Conservation (phyloP, 2,888 invertebrate genomes). For the Troglohyphantes excavatus region DNA sequence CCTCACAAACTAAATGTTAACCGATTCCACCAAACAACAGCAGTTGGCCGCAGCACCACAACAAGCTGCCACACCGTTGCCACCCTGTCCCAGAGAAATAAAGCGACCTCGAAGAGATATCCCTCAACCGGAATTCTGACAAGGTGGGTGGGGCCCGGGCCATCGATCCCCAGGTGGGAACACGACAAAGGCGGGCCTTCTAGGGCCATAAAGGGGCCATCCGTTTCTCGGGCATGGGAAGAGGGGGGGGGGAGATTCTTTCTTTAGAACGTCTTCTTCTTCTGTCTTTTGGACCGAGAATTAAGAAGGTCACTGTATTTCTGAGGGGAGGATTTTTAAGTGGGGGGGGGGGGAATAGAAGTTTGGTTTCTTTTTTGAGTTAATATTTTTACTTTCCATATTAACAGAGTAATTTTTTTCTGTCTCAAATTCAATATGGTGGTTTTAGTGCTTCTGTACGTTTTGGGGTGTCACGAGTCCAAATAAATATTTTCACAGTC, state of each 20-base stretch:
- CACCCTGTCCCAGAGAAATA: constrained; percentile 57
- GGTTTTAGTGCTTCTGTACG: too few species aligned
- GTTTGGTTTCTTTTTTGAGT: too few species aligned
- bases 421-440: too few species aligned
- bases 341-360: not conserved
- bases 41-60: not conserved
- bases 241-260: too few species aligned
- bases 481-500: too few species aligned
- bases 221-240: constrained; percentile 35
- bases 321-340: constrained; percentile 50
- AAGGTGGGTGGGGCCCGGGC: constrained; percentile 41
- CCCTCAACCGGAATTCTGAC: constrained; percentile 69
- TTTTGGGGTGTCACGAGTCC: too few species aligned
- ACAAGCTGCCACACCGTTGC: constrained; percentile 34
- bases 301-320: constrained; percentile 63
- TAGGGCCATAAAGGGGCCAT: constrained; percentile 66
- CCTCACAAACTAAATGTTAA: too few species aligned
- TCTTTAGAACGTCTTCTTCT: constrained; percentile 50
- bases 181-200: constrained; percentile 78
- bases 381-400: too few species aligned
- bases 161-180: constrained; percentile 75
- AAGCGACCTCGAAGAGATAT: constrained; percentile 67
- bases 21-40: constrained; percentile 16
- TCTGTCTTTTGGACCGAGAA: constrained; percentile 15
- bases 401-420: too few species aligned